phyloP scores from a whole-genome alignment of 1,140 invertebrate genomes.

The Pseudoatta argentina region DNA sequence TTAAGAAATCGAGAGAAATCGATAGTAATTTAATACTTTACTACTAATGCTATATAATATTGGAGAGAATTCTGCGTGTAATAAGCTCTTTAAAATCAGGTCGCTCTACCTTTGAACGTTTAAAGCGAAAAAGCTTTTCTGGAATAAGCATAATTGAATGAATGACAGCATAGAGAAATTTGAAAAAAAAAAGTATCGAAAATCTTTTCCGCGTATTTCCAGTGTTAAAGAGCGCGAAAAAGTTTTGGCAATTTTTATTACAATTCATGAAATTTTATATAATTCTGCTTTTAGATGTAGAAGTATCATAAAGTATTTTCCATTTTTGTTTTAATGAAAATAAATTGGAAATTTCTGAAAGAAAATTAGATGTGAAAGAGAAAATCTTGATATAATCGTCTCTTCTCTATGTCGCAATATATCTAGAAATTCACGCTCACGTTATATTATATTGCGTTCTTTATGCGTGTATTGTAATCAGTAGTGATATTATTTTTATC shows the following conservation, averaged over 20 bases:
- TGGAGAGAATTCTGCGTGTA: conserved; percentile 7
- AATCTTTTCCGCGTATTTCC: conserved; percentile 1
- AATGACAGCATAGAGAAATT: conserved; percentile 23
- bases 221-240: background rate
- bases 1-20: conserved; percentile 20
- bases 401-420: background rate
- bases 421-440: background rate
- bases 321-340: background rate
- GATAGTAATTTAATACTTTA: conserved; percentile 41
- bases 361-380: background rate
- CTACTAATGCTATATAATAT: conserved; percentile 32
- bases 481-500: conserved; percentile 32
- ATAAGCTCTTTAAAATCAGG: conserved; percentile 34
- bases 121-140: background rate
- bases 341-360: background rate
- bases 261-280: background rate
- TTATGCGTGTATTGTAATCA: background rate
- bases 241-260: background rate
- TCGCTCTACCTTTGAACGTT: conserved; percentile 39
- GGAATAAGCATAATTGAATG: conserved; percentile 9
- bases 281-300: background rate
- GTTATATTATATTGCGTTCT: background rate
- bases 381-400: background rate
- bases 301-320: no score
- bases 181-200: conserved; percentile 9